Evolutionary conservation across 2,113 vertebrate genomes (phyloP).

Genomic region (Bostrychus sinensis): DNA sequence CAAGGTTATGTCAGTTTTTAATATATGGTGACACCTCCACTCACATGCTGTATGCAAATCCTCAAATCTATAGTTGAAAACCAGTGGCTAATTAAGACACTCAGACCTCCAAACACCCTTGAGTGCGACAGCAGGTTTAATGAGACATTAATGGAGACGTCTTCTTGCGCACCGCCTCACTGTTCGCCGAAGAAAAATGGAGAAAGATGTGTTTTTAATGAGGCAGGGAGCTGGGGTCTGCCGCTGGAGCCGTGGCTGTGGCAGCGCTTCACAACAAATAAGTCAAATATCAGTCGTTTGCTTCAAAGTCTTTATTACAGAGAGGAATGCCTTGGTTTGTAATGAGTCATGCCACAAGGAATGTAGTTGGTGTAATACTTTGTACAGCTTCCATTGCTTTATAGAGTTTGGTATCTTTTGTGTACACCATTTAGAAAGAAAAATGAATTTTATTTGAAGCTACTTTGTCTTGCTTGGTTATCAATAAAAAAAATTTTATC

Average conservation of each 20-base stretch:
- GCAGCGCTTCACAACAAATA: constrained; percentile 40
- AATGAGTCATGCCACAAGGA: constrained; percentile 35
- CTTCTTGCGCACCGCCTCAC: constrained; percentile 32
- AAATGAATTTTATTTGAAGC: too few species aligned
- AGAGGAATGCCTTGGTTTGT: not conserved
- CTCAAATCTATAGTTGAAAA: constrained; percentile 32
- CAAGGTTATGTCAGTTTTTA: constrained; percentile 33
- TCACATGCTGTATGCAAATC: constrained; percentile 34
- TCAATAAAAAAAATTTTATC: too few species aligned
- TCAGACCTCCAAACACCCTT: constrained; percentile 62
- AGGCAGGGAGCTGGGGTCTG: constrained; percentile 49
- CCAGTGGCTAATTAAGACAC: constrained; percentile 54
- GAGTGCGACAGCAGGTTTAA: constrained; percentile 56
- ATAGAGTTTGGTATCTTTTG: constrained; percentile 19
- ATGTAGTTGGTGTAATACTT: constrained; percentile 17
- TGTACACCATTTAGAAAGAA: constrained; percentile 5
- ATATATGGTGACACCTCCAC: constrained; percentile 30
- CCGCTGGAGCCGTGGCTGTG: constrained; percentile 36
- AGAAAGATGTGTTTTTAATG: constrained; percentile 64
- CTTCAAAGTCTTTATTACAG: constrained; percentile 26
- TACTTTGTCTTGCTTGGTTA: too few species aligned
- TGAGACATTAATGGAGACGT: constrained; percentile 68
- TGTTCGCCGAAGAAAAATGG: constrained; percentile 28
- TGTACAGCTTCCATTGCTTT: constrained; percentile 38
- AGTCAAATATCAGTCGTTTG: constrained; percentile 42